These are phyloP conservation scores for Sparidentex hasta DNA, from an alignment of 2,797 vertebrate genomes.

Conservation along the genomic window DNA sequence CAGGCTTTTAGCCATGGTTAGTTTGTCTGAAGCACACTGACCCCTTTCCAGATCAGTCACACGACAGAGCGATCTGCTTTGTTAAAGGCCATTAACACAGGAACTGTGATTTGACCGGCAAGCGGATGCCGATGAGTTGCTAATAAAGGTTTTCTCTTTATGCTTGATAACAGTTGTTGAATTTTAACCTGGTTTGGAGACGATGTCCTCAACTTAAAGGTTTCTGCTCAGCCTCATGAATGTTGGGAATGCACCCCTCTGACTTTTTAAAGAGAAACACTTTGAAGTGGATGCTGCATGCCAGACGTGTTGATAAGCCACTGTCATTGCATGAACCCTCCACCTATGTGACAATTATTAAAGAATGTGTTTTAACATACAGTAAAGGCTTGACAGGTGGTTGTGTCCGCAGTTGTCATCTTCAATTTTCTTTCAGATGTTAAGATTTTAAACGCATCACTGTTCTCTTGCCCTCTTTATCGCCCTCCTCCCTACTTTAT, in stretches of 20 bases:
- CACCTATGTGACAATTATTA: conserved; percentile 45
- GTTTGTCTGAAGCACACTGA: conserved; percentile 52
- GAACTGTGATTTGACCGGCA: conserved; percentile 1
- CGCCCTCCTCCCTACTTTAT: conserved; percentile 78
- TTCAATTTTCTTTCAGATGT: conserved; percentile 48
- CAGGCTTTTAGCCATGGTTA: not conserved
- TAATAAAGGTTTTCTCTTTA: not conserved
- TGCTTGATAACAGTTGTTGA: not conserved
- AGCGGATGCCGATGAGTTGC: not conserved
- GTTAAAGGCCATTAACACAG: conserved; percentile 13
- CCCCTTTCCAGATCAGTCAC: conserved; percentile 21
- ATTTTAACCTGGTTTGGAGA: not conserved
- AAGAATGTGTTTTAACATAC: conserved; percentile 10
- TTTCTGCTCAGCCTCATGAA: conserved; percentile 20
- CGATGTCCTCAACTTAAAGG: conserved; percentile 23
- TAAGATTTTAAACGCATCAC: conserved; percentile 60
- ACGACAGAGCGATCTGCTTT: conserved; percentile 13
- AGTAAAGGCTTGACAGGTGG: conserved; percentile 33
- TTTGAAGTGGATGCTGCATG: conserved; percentile 75
- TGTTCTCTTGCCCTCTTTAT: conserved; percentile 75
- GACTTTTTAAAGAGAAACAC: conserved; percentile 35
- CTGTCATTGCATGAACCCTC: conserved; percentile 67
- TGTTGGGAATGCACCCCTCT: conserved; percentile 26
- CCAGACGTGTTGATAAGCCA: conserved; percentile 52
- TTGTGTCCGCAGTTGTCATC: conserved; percentile 49